Percentiles rank a stretch among this genome's conserved stretches.
phyloP scores from a whole-genome alignment of 1,140 invertebrate species.

The Aphidius gifuensis region DNA sequence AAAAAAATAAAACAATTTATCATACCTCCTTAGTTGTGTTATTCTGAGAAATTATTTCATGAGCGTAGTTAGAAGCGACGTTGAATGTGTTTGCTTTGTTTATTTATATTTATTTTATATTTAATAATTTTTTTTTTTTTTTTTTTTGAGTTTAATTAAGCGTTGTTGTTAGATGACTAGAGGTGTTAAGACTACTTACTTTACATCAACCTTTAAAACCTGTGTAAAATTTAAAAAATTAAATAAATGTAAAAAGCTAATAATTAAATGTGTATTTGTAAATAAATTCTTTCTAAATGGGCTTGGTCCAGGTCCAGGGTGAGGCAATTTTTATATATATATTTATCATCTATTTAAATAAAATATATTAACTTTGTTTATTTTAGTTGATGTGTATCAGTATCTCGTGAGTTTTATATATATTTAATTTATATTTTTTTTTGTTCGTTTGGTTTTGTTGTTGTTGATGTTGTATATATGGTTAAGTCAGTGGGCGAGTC shows the following conservation, averaged over 20 bases:
- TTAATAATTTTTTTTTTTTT: constrained; percentile 18
- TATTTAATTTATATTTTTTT: background rate
- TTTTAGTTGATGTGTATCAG: background rate
- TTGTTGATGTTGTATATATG: background rate
- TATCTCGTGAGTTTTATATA: background rate
- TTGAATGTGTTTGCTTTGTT: constrained; percentile 16
- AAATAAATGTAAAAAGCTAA: constrained; percentile 22
- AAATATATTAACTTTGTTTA: background rate
- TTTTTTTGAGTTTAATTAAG: constrained; percentile 37
- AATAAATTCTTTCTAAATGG: background rate
- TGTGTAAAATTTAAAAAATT: constrained; percentile 37
- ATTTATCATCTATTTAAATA: no score
- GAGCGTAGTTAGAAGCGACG: constrained; percentile 4
- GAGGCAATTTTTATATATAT: no score
- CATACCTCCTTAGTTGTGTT: constrained; percentile 8
- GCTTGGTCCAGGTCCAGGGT: no score
- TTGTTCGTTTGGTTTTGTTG: background rate
- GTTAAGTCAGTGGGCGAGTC: constrained; percentile 1
- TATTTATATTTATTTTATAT: background rate
- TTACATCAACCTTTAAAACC: constrained; percentile 39
- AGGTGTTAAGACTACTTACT: constrained; percentile 45
- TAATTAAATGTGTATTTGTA: constrained; percentile 11
- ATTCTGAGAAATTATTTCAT: background rate
- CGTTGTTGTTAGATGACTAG: constrained; percentile 50
- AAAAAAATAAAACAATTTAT: background rate